Base-by-base conservation (phyloP, 1,140 invertebrate species). In the Whitmania pigra region DNA sequence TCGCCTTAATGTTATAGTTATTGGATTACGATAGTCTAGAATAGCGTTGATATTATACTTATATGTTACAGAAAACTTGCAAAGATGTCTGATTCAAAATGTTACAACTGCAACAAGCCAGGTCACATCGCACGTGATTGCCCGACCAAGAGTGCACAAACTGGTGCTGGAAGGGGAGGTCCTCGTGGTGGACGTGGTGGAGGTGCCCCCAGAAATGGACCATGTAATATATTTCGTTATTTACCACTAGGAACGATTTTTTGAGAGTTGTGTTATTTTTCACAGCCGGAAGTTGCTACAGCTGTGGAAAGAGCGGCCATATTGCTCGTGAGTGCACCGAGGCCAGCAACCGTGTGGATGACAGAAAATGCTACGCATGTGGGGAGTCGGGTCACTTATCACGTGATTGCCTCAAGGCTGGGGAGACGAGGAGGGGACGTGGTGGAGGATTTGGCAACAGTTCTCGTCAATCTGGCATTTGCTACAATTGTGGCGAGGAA, bases 51-150 rank as follows among this genome's bases (percentile, higher is more conserved):
- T 15, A 15, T 49, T 49, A 49, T 49, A 49, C 13, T 49, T 49
- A 49, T 49, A 49, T 49, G 43, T 49, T 49, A 49, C 13, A 49
- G 43, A 49, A 49, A 49, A 15, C 43, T 49, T 49, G 9, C 43
- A n/a, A 73, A 63, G 68, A 49, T 49, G 43, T 49, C 43, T 49
- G 43, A 49, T 17, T 49, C 43, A 27, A 63, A 72, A 49, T 93
- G 90, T 85, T 93, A 92, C 84, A 87, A 87, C 77, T 93, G 91
- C 84, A 89, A 89, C 83, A 91, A 92, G 83, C 86, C 88, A 69
- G 91, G 91, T 71, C 90, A 93, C 85, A 88, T 92, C 84, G 90
- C 89, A 83, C 88, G 90, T 75, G 90, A 93, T 79, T 93, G 91
- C 84, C 88, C 31, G n/a, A n/a, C n/a, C 9, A 49, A 17, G 15